Evolutionary conservation across 1,140 invertebrate genomes (phyloP).

Genomic region (Rhopalosiphum maidis): DNA sequence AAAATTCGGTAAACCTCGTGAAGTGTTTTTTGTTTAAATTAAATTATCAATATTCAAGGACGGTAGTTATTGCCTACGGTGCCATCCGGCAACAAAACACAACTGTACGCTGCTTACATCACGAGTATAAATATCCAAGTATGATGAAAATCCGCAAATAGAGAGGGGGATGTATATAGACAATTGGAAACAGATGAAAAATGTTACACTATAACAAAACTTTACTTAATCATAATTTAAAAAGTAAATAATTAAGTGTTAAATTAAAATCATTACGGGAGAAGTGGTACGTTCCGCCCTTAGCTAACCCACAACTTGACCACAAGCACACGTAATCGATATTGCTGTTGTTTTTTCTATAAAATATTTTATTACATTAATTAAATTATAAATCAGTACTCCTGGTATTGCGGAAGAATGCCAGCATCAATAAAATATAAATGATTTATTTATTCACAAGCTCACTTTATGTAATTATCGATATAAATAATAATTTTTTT

Average conservation of each 20-base stretch:
- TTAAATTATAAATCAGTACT: not conserved
- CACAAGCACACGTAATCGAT: not conserved
- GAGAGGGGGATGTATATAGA: not conserved
- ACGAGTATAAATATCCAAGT: not conserved
- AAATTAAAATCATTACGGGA: not conserved
- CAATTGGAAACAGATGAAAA: not conserved
- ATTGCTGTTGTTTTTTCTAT: not conserved
- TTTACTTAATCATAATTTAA: not conserved
- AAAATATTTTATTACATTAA: not conserved
- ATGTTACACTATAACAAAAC: not conserved
- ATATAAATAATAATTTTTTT: no score
- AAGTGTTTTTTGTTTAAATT: no score
- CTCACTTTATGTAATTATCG: not conserved
- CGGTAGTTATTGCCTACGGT: no score
- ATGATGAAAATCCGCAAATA: not conserved
- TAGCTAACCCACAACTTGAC: not conserved
- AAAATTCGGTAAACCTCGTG: no score
- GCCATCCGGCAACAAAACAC: not conserved
- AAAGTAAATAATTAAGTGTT: not conserved
- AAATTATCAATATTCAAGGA: no score
- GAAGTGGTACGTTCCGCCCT: not conserved
- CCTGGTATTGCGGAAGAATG: not conserved
- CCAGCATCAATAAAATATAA: not conserved
- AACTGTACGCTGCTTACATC: no score
- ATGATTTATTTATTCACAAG: not conserved